Evolutionary conservation across 2,797 vertebrate species (phyloP).

Genomic region (Sebastiscus tertius): DNA sequence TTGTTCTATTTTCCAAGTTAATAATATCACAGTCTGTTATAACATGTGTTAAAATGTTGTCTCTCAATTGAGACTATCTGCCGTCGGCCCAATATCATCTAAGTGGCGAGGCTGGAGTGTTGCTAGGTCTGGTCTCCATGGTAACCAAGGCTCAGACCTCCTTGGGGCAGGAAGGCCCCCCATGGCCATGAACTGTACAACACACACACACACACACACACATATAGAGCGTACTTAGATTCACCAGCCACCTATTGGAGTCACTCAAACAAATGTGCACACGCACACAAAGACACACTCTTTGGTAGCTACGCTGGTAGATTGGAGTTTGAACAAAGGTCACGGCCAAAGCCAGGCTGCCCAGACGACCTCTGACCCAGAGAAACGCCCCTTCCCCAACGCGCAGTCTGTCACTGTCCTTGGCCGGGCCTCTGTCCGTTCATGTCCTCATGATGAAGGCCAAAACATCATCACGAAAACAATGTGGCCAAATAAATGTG

Average conservation of each 20-base stretch:
- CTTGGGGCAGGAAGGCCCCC: slow-evolving; percentile 60
- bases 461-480: neutral
- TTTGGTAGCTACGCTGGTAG: slow-evolving; percentile 43
- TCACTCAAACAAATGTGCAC: slow-evolving; percentile 27
- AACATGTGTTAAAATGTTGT: neutral
- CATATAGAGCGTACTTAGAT: slow-evolving; percentile 10
- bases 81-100: slow-evolving; percentile 11
- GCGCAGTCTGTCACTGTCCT: slow-evolving; percentile 66
- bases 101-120: slow-evolving; percentile 46
- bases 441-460: neutral
- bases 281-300: slow-evolving; percentile 11
- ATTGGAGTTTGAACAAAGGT: slow-evolving; percentile 71
- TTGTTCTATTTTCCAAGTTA: neutral
- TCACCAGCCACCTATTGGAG: neutral
- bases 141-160: slow-evolving; percentile 67
- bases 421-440: neutral
- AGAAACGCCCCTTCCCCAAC: slow-evolving; percentile 46
- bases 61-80: slow-evolving; percentile 17
- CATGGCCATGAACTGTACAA: slow-evolving; percentile 62
- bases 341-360: slow-evolving; percentile 75
- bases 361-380: slow-evolving; percentile 72
- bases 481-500: neutral
- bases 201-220: slow-evolving; percentile 36
- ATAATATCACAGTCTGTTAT: neutral
- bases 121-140: slow-evolving; percentile 61